Base-by-base conservation (phyloP, 2,797 vertebrate species). In the Salmo trutta region DNA sequence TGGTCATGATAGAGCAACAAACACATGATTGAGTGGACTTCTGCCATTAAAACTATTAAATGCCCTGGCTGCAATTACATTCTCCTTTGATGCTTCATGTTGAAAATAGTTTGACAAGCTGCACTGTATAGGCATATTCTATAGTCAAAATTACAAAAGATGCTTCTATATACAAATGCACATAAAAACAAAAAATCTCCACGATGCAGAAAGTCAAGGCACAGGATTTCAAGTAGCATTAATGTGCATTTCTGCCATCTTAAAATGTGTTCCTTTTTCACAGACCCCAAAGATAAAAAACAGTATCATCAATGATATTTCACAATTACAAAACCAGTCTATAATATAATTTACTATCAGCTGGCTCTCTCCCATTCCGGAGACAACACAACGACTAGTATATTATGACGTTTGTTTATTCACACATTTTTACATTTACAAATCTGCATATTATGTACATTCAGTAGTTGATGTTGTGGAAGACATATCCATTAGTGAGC, bases 381-480 rank as follows among this genome's bases (percentile, higher is more conserved):
- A 75, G 3, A 71, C 4, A 17, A 17, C 75, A 24, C 31, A 6
- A 65, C 27, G 16, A 29, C 51, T 53, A 29, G 41, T 29, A 72
- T 36, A 47, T 64, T 21, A 62, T 47, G 72, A 56, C 71, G 3
- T 36, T 82, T 86, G 78, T 92, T 91, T 91, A 91, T 93, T 94
- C 84, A 89, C 88, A 92, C 82, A 79, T 82, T 83, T 85, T 77
- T 86, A 87, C 81, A 88, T 81, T 81, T 87, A 75, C 83, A 91
- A 90, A 88, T 87, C 85, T 85, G 87, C 87, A 89, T 88, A 84
- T 86, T 88, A 80, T 92, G 84, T 90, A 90, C 92, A 92, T 92
- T 94, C 91, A 93, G 91, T 90, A 92, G 89, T 88, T 85, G 81
- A 86, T 80, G 83, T 75, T 82, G 81, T 87, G 92, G 92, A 93